Base-by-base conservation (phyloP, 2,797 vertebrate species). In the Harpagifer antarcticus region DNA sequence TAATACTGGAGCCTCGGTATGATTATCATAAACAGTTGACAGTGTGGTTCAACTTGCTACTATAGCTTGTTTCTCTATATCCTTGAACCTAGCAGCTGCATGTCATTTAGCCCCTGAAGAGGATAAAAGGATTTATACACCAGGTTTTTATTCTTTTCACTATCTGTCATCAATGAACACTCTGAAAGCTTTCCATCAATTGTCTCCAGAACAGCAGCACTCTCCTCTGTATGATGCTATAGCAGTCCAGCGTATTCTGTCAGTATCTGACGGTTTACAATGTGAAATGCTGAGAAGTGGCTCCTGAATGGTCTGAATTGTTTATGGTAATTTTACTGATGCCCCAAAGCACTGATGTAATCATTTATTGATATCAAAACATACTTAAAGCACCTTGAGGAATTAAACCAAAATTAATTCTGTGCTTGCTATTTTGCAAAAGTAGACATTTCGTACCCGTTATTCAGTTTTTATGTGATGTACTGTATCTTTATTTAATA, bases 341-440 rank as follows among this genome's bases (percentile, higher is more conserved):
- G 44, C 62, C 40, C 23, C 44, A 74, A 14, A 76, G 37, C 31
- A 78, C 23, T 61, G 11, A 75, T 4, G 3, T 40, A 12, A 31
- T 49, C 17, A 54, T 70, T 59, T 14, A 75, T 27, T 65, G 9
- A 20, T 50, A 0, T 9, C 8, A 76, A 73, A 61, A 47, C 27
- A 53, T 7, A 67, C 7, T 61, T 52, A 70, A 8, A 71, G 14
- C 9, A 67, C 37, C 53, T 68, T 23, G 17, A 63, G 19, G 43
- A 61, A 4, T 68, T 55, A 15, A 48, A 68, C 3, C 2, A 55
- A 33, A 71, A 44, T 11, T 0, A 16, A 70, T 27, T 66, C 58
- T 55, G 56, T 82, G 48, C 15, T 63, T 66, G 52, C 12, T 61
- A 52, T 74, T 72, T 61, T 69, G 56, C 54, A 69, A 71, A 65